Base-by-base conservation (phyloP, 2,888 invertebrate species). In the Agrypnus murinus region DNA sequence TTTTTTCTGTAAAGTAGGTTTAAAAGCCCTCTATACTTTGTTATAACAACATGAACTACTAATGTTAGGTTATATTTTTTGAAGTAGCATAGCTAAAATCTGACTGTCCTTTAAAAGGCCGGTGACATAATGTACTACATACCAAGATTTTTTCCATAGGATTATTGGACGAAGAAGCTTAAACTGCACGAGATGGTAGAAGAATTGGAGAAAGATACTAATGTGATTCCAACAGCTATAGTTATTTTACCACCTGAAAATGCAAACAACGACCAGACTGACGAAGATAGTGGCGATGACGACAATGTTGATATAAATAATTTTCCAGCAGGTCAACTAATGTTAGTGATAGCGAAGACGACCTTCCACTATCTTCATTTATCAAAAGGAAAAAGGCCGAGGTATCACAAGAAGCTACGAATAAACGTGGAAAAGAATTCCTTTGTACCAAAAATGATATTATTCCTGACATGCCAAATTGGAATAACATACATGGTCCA, bases 281-380 rank as follows among this genome's bases (percentile, higher is more conserved):
- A 48, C n/a, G 48, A 48, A 25, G 48, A 48, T n/a, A 19, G 19
- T 9, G 48, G 25, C 48, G 48, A 48, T 14, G 48, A 48, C 7
- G 17, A 48, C 25, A 48, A 48, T 48, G 15, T 48, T 9, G 14
- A 7, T 3, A 10, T 48, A 25, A 10, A 48, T 10, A 48, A 48
- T 17, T 17, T 48, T 8, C 48, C 48, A 14, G 48, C 14, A 15
- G 8, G 8, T 5, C 48, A 48, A 9, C 48, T 48, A 3, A 17
- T 8, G 40, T 4, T 7, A 8, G 8, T 7, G 40, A 40, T 40
- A 40, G 40, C 12, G 40, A 40, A n/a, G 40, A 40, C 12, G 40
- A 40, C 8, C 40, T 40, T 40, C 40, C 40, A n/a, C n/a, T 40
- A 40, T 40, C 40, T 4, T n/a, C 6, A 9, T 40, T 40, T n/a